A percentile compares a stretch with the other conserved stretches of the same genome.
Conservation (phyloP, 2,797 vertebrate genomes). For the Lepilemur ruficaudatus region DNA sequence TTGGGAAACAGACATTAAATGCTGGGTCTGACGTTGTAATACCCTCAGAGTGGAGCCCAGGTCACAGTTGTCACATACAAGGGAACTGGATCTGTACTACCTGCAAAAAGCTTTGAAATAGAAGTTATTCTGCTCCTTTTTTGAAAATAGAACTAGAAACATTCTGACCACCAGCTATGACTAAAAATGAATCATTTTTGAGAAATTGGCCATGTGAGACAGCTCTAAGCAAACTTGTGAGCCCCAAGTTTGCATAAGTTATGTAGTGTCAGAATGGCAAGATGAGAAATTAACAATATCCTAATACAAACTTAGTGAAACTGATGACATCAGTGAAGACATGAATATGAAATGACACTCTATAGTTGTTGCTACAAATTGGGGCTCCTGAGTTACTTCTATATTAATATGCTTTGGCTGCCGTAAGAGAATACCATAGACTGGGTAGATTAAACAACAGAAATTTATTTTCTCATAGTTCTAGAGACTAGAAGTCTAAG, state of each 20-base stretch:
- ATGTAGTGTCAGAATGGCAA: not conserved
- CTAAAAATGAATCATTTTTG: not conserved
- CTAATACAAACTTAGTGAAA: not conserved
- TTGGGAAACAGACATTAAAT: not conserved
- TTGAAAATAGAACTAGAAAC: not conserved
- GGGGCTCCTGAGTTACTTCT: not conserved
- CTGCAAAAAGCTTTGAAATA: not conserved
- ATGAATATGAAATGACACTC: not conserved
- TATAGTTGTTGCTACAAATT: not conserved
- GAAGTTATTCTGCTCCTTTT: not conserved
- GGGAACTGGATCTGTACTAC: not conserved
- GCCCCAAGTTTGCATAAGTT: not conserved
- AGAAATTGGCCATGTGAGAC: not conserved
- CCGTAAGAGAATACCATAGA: not conserved
- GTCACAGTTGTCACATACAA: not conserved
- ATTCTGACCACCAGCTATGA: not conserved
- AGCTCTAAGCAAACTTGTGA: not conserved
- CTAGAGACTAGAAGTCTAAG: not conserved
- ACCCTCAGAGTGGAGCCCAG: too few species aligned
- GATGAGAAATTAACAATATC: not conserved
- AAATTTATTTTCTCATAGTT: not conserved
- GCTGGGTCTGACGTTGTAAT: not conserved
- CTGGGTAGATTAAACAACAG: not conserved
- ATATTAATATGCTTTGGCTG: accelerated
- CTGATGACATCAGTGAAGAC: not conserved